Conservation (phyloP, 2,888 invertebrate genomes). For the Conomelus anceps region DNA sequence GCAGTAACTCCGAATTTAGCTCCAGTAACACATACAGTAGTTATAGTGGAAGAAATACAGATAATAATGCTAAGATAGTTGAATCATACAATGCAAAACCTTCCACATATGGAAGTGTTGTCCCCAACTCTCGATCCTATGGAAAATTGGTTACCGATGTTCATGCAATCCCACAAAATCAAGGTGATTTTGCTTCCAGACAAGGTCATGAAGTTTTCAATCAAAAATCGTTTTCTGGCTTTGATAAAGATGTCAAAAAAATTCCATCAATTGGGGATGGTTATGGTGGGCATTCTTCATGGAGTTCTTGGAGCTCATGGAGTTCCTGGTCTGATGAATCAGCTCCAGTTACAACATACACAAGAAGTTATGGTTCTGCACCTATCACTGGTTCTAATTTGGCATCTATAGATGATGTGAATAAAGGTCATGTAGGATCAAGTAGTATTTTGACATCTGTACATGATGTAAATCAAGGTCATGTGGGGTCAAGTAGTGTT, state of each 20-base stretch:
- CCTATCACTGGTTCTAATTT: neutral
- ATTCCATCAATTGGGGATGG: too few species aligned
- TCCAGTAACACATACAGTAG: neutral
- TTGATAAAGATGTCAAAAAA: neutral
- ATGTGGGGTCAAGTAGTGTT: neutral
- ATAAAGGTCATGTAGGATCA: too few species aligned
- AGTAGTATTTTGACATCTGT: too few species aligned
- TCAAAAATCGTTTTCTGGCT: neutral
- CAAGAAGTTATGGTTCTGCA: neutral
- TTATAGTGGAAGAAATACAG: neutral
- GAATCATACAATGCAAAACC: neutral
- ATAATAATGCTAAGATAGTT: neutral
- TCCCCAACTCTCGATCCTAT: neutral
- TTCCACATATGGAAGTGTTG: neutral
- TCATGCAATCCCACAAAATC: neutral
- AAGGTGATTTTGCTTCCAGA: neutral
- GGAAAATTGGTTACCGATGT: neutral
- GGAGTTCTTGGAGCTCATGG: neutral
- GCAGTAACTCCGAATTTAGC: neutral
- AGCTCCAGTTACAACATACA: neutral
- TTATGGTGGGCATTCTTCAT: neutral
- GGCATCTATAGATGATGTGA: neutral
- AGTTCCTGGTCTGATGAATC: neutral
- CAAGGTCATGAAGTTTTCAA: neutral
- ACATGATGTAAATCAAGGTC: neutral